Base-by-base conservation (phyloP, 2,113 vertebrate genomes). In the Bos indicus region DNA sequence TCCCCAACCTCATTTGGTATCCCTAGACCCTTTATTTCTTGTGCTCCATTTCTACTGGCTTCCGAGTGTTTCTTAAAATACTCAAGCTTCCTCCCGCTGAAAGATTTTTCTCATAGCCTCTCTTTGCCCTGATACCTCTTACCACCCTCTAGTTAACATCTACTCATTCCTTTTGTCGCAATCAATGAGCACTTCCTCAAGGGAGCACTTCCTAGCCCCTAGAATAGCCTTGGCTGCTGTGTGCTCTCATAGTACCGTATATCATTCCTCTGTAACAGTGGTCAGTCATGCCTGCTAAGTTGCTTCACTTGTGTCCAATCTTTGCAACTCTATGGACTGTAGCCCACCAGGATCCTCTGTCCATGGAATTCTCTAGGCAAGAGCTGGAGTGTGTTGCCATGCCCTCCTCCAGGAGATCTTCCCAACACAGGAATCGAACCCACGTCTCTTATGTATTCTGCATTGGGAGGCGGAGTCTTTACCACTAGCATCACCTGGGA, bases 401-500 rank as follows among this genome's bases (percentile, higher is more conserved):
- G 71, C 21, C 21, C 36, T 74, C 36, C 36, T 74, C 71, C 71
- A 74, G 71, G 23, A 43, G 71, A 74, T 74, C 36, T 26, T 77
- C 71, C 71, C 40, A 26, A 77, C 40, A 23, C 23, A 43, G 36
- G 21, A 6, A 14, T 14, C 0, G 2, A 74, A 77, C 6, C 71
- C 36, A 7, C 0, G 1, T 43, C 23, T 14, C 23, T 77, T 7
- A 77, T 4, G 2, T 74, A 40, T 77, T 43, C 12, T 25, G 71
- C 36, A 43, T 25, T 77, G 36, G 71, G 36, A 43, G 23, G 71
- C 0, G 0, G 36, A 26, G 16, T 43, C 36, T 77, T 77, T 77
- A 77, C 36, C 71, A 14, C 23, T 26, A 26, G 71, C 25, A 2
- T 36, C 36, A 0, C 36, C 71, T 77, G 36, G 23, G 71, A 43